These are phyloP conservation scores for Lithophane ornitopus DNA, from an alignment of 2,888 invertebrate species.

Conservation along the genomic window DNA sequence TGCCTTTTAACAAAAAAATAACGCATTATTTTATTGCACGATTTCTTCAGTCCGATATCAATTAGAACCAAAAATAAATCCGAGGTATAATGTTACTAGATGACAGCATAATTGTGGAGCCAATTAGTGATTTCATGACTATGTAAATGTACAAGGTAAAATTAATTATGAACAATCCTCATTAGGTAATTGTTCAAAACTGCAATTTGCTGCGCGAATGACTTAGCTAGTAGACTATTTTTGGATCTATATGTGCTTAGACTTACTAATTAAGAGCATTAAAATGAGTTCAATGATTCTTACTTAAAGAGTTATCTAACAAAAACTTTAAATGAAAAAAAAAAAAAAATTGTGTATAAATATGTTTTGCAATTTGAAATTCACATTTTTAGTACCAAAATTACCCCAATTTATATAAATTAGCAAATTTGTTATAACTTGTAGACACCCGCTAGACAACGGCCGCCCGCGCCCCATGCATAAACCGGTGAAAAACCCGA, in stretches of 20 bases:
- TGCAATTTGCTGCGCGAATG: background rate
- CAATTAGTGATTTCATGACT: slow-evolving; percentile 22
- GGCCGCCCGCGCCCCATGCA: too few relatives aligned
- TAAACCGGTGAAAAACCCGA: too few relatives aligned
- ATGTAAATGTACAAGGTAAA: slow-evolving; percentile 27
- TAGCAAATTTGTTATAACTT: too few relatives aligned
- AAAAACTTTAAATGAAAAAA: too few relatives aligned
- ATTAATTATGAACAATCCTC: slow-evolving; percentile 13
- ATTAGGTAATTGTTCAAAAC: slow-evolving; percentile 4
- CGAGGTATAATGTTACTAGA: background rate
- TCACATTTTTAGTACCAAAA: too few relatives aligned
- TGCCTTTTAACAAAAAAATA: background rate
- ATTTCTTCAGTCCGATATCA: background rate
- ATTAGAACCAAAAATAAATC: background rate
- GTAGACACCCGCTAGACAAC: too few relatives aligned
- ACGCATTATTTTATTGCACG: background rate
- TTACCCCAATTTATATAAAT: too few relatives aligned
- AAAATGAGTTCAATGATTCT: background rate
- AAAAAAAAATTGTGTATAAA: too few relatives aligned
- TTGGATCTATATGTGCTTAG: background rate
- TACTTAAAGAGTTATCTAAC: too few relatives aligned
- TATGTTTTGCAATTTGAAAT: too few relatives aligned
- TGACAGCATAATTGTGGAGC: background rate
- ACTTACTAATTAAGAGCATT: background rate
- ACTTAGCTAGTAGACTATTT: background rate